A percentile compares a stretch with the other conserved stretches of the same genome.
phyloP scores from a whole-genome alignment of 2,113 vertebrate genomes.

The Colaptes auratus region DNA sequence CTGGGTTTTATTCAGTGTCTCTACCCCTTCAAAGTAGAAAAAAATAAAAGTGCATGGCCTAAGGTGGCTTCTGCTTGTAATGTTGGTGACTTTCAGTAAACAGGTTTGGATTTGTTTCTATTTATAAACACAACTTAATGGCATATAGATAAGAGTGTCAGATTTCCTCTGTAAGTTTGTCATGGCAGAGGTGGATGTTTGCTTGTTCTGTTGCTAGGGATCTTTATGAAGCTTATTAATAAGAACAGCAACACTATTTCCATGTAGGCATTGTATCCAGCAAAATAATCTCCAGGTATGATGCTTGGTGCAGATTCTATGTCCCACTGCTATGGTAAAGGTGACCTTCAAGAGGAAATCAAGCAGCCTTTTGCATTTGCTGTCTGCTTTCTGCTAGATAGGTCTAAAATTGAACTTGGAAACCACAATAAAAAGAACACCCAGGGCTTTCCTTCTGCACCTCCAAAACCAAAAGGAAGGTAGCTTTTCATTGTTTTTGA shows the following conservation, averaged over 20 bases:
- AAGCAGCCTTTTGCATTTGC: neutral
- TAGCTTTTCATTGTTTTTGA: neutral
- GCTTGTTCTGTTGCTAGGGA: neutral
- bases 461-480: neutral
- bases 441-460: neutral
- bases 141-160: neutral
- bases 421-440: neutral
- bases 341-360: neutral
- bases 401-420: neutral
- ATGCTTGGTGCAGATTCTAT: neutral
- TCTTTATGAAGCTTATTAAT: neutral
- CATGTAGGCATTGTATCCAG: neutral
- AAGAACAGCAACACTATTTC: neutral
- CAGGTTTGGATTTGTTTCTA: slow-evolving; percentile 4
- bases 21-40: neutral
- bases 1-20: neutral
- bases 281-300: neutral
- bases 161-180: neutral
- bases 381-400: neutral
- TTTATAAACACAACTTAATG: slow-evolving; percentile 2
- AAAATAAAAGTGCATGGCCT: neutral
- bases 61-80: neutral
- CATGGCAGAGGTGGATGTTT: neutral
- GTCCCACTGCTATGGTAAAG: neutral
- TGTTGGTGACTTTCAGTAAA: neutral